Percentiles rank a stretch among this genome's conserved stretches.
phyloP scores from a whole-genome alignment of 2,113 vertebrate species.

The Cyphomyrus discorhynchus region DNA sequence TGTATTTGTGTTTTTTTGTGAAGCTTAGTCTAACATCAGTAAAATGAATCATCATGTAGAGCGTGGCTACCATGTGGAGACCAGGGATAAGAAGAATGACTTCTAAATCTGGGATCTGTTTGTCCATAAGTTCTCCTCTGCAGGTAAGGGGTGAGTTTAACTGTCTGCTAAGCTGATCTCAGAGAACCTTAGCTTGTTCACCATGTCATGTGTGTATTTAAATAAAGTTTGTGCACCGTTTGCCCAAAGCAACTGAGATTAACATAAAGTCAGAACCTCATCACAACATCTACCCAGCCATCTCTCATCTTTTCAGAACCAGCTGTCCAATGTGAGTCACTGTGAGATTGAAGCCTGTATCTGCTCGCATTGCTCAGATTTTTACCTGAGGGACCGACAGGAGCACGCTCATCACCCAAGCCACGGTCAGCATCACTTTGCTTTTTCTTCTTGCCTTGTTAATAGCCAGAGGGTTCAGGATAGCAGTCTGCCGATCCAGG shows the following conservation, averaged over 20 bases:
- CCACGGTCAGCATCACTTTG: slow-evolving; percentile 63
- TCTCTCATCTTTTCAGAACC: not conserved
- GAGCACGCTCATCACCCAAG: slow-evolving; percentile 69
- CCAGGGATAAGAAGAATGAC: not conserved
- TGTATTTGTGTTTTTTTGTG: not conserved
- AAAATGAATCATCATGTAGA: not conserved
- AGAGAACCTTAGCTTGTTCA: not conserved
- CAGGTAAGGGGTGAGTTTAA: not conserved
- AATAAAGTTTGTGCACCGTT: not conserved
- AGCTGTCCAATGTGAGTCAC: not conserved
- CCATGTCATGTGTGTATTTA: not conserved
- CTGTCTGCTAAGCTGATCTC: not conserved
- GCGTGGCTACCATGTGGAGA: not conserved
- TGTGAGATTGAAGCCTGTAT: not conserved
- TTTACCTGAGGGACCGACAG: slow-evolving; percentile 73
- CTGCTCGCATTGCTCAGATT: not conserved
- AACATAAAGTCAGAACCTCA: not conserved
- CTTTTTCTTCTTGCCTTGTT: slow-evolving; percentile 63
- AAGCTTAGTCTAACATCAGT: not conserved
- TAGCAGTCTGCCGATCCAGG: slow-evolving; percentile 73
- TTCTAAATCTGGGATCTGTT: not conserved
- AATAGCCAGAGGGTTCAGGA: slow-evolving; percentile 70
- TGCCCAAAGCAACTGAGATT: not conserved
- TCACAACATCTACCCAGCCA: not conserved
- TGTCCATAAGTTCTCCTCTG: not conserved